Conservation (phyloP, 2,797 vertebrate genomes). For the Champsocephalus esox region DNA sequence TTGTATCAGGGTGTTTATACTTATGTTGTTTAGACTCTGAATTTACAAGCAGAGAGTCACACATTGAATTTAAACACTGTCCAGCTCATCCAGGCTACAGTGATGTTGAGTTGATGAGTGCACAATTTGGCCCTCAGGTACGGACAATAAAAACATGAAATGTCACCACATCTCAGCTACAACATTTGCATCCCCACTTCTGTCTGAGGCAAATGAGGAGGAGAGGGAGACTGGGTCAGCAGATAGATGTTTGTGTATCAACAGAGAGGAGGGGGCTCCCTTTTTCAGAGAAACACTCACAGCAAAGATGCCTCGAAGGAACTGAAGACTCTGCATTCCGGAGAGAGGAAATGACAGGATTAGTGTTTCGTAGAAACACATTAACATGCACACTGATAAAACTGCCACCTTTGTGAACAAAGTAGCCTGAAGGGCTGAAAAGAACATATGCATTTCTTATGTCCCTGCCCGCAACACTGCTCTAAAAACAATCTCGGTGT, state of each 20-base stretch:
- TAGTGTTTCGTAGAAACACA: not conserved
- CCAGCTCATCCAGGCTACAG: conserved; percentile 12
- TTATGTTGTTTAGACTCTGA: conserved; percentile 14
- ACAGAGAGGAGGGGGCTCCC: conserved; percentile 24
- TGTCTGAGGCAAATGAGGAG: conserved; percentile 38
- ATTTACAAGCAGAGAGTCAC: conserved; percentile 37
- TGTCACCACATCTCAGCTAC: conserved; percentile 32
- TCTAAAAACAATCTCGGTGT: conserved; percentile 30
- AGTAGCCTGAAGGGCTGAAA: conserved; percentile 21
- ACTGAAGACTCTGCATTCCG: conserved; percentile 1
- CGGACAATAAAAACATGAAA: conserved; percentile 17
- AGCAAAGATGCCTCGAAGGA: conserved; percentile 15
- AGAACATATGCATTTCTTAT: conserved; percentile 42
- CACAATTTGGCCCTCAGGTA: conserved; percentile 16
- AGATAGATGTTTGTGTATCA: conserved; percentile 39
- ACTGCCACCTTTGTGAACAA: not conserved
- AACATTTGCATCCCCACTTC: conserved; percentile 50
- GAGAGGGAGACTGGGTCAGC: conserved; percentile 40
- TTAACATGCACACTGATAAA: conserved; percentile 5
- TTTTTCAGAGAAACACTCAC: conserved; percentile 5
- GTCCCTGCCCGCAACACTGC: conserved; percentile 24
- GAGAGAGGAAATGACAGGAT: conserved; percentile 12
- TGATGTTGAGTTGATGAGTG: conserved; percentile 25
- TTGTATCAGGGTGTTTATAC: conserved; percentile 11
- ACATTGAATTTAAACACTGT: conserved; percentile 10